Percentiles rank a stretch among this genome's conserved stretches.
Conservation (phyloP, 2,797 vertebrate genomes). For the Sebastes ruberrimus region DNA sequence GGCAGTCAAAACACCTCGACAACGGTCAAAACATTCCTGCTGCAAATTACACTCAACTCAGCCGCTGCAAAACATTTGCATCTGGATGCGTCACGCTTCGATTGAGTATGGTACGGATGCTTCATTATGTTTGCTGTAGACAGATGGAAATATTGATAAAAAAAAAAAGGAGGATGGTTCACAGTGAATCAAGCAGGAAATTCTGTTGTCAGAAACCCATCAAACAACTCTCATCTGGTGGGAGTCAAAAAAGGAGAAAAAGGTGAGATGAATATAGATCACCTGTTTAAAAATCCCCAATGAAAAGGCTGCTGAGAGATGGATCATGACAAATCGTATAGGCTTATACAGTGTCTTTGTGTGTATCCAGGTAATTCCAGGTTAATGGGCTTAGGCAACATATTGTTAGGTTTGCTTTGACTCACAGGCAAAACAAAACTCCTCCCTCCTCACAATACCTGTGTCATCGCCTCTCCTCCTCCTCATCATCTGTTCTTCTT, state of each 20-base stretch:
- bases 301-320: conserved; percentile 20
- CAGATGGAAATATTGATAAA: conserved; percentile 51
- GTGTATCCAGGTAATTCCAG: conserved; percentile 28
- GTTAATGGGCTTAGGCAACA: conserved; percentile 44
- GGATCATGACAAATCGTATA: neutral
- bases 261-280: conserved; percentile 46
- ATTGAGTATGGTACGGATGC: conserved; percentile 17
- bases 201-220: conserved; percentile 54
- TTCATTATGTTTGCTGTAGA: conserved; percentile 50
- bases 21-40: conserved; percentile 27
- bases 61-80: conserved; percentile 31
- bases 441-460: conserved; percentile 7
- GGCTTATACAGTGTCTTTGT: conserved; percentile 20
- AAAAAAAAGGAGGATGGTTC: conserved; percentile 1
- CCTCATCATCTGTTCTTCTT: conserved; percentile 43
- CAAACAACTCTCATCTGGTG: conserved; percentile 19
- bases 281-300: neutral
- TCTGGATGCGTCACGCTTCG: conserved; percentile 18
- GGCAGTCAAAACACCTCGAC: conserved; percentile 37
- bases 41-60: conserved; percentile 9
- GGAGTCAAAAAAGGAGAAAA: conserved; percentile 20
- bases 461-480: conserved; percentile 32
- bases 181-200: conserved; percentile 42
- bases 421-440: conserved; percentile 31
- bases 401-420: conserved; percentile 25